Evolutionary conservation across 2,797 vertebrate genomes (phyloP).

Genomic region (Pagetopsis macropterus): DNA sequence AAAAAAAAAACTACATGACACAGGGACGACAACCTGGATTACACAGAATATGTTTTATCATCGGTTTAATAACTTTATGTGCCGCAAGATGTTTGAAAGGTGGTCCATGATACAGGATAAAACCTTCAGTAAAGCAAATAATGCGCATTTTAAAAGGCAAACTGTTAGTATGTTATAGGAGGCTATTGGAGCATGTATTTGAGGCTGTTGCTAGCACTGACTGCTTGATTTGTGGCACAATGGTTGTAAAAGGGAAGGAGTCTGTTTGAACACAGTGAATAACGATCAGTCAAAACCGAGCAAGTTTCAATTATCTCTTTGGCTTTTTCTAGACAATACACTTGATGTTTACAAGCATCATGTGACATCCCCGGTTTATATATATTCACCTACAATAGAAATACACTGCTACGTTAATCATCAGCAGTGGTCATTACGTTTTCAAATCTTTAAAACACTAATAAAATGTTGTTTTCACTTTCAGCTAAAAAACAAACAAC

Average conservation of each 20-base stretch:
- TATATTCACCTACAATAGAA: too few relatives aligned
- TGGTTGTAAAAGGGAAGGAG: neutral
- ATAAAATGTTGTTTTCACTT: neutral
- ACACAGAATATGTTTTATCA: neutral
- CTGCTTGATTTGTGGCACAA: neutral
- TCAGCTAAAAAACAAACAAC: constrained; percentile 34
- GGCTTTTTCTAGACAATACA: neutral
- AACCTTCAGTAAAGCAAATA: neutral
- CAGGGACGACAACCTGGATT: neutral
- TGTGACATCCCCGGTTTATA: neutral
- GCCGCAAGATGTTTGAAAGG: neutral
- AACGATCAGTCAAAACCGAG: neutral
- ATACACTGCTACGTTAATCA: too few relatives aligned
- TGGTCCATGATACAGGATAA: neutral
- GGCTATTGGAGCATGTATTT: neutral
- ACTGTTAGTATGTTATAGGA: neutral
- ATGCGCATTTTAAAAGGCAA: neutral
- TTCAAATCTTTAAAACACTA: neutral
- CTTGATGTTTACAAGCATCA: neutral
- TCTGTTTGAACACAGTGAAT: constrained; percentile 4
- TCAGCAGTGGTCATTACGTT: neutral
- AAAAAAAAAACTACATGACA: neutral
- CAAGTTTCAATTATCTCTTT: neutral
- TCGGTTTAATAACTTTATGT: neutral
- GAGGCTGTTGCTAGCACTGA: neutral